Evolutionary conservation across 1,140 invertebrate genomes (phyloP).

Genomic region (Conus ventricosus): DNA sequence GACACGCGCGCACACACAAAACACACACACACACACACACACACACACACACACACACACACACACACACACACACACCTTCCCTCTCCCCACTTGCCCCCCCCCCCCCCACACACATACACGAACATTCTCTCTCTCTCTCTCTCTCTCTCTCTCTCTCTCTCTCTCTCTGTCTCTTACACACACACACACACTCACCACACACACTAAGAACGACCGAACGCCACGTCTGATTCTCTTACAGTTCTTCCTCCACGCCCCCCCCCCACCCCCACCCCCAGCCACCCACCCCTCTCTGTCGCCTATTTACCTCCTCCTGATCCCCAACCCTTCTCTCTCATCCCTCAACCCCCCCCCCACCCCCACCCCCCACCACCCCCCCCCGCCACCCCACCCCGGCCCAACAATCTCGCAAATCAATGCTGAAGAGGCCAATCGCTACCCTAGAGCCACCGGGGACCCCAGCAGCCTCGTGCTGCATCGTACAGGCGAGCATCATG

Average conservation of each 20-base stretch:
- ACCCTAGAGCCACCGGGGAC: neutral
- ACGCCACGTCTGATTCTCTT: too few relatives aligned
- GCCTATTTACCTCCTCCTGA: neutral
- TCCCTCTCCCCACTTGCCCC: neutral
- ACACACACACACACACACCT: neutral
- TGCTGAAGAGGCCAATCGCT: constrained; percentile 19
- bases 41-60: neutral
- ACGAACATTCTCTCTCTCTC: neutral
- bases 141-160: neutral
- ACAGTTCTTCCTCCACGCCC: neutral
- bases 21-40: neutral
- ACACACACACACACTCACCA: too few relatives aligned
- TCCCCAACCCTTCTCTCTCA: neutral
- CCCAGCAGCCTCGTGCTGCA: neutral
- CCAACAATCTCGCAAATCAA: constrained; percentile 4
- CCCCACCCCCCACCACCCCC: too few relatives aligned
- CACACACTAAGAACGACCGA: neutral
- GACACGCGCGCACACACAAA: neutral
- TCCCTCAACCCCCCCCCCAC: neutral
- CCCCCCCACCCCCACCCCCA: too few relatives aligned
- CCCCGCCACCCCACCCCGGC: too few relatives aligned
- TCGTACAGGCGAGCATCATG: neutral
- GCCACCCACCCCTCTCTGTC: neutral
- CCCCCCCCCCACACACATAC: neutral
- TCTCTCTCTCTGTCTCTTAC: neutral